Evolutionary conservation across 2,797 vertebrate genomes (phyloP).

Genomic region (Antrozous pallidus): DNA sequence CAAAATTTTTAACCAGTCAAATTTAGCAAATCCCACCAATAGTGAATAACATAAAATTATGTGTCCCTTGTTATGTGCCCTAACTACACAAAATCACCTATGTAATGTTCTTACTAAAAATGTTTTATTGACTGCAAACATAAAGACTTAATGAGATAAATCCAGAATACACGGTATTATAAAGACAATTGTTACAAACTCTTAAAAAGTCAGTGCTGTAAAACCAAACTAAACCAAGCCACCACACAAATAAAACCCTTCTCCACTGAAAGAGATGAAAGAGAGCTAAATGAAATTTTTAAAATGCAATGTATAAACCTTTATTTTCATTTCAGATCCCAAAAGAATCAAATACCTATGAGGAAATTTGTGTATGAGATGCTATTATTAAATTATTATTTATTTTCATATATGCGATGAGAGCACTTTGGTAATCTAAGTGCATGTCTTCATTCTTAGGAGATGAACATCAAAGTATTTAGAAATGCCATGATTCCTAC

Average conservation of each 20-base stretch:
- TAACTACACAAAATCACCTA: background rate
- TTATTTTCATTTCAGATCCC: background rate
- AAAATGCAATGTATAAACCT: background rate
- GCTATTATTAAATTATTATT: background rate
- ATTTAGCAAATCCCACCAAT: background rate
- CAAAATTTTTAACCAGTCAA: background rate
- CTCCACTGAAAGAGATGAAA: background rate
- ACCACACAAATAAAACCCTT: background rate
- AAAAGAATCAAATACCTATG: background rate
- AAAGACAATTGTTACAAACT: background rate
- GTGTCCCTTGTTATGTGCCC: fast-evolving
- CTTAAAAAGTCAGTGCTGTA: background rate
- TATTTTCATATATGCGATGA: background rate
- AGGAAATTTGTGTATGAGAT: background rate
- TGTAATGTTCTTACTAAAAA: background rate
- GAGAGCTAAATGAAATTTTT: background rate
- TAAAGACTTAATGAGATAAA: background rate
- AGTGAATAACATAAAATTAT: background rate
- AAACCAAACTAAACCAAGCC: background rate
- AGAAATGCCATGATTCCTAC: background rate
- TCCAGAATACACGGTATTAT: background rate
- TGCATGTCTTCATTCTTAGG: background rate
- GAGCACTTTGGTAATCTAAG: background rate
- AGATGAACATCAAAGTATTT: background rate
- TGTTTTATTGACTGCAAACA: background rate